A percentile compares a stretch with the other conserved stretches of the same genome.
Evolutionary conservation across 2,797 vertebrate genomes (phyloP).

Genomic region (Acanthurus tractus): DNA sequence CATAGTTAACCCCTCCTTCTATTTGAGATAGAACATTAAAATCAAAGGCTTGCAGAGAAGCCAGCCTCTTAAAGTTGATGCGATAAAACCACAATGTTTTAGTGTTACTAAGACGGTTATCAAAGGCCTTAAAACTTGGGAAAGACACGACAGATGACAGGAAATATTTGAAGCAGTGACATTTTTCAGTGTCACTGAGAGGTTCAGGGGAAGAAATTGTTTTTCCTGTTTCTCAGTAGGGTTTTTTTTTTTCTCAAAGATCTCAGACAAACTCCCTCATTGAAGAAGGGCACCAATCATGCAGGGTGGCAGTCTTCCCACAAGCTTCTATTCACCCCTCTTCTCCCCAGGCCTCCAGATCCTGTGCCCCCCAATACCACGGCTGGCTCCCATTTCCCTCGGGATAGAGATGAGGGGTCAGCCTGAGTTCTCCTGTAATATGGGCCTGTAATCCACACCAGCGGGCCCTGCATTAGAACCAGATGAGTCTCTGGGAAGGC

Average conservation of each 20-base stretch:
- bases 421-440: conserved; percentile 84
- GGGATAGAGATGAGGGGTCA: conserved; percentile 83
- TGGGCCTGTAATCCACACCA: conserved; percentile 87
- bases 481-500: conserved; percentile 83
- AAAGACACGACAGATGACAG: conserved; percentile 32
- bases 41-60: conserved; percentile 55
- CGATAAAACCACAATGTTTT: conserved; percentile 63
- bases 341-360: conserved; percentile 56
- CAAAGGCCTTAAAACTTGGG: conserved; percentile 39
- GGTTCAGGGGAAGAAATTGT: conserved; percentile 24
- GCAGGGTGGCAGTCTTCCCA: conserved; percentile 62
- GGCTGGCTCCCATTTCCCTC: conserved; percentile 79
- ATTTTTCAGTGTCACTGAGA: conserved; percentile 24
- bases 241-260: conserved; percentile 39
- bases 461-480: conserved; percentile 84
- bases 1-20: conserved; percentile 25
- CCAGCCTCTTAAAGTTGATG: conserved; percentile 66
- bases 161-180: conserved; percentile 54
- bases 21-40: conserved; percentile 56
- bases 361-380: conserved; percentile 63
- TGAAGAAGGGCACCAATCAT: conserved; percentile 66
- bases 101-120: conserved; percentile 65
- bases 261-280: conserved; percentile 48
- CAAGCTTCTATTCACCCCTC: conserved; percentile 58
- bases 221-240: conserved; percentile 35